phyloP scores from a whole-genome alignment of 92 coral and sea anemone species.

The Porites divaricata region DNA sequence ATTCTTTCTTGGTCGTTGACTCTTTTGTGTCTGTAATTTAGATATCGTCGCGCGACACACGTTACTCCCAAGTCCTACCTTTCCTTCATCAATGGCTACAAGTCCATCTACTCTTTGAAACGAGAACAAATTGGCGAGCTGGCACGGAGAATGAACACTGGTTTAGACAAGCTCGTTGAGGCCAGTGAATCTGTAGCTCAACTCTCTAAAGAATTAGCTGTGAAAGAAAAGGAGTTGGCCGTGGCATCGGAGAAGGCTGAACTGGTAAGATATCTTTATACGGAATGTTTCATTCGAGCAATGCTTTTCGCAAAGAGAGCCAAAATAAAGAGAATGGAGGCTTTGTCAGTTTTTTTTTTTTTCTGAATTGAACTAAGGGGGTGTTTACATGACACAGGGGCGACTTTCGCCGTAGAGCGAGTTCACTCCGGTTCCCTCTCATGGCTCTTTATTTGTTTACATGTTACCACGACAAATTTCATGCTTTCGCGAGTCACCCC shows the following conservation, averaged over 20 bases:
- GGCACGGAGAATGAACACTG: conserved; percentile 94
- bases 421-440: too few species aligned
- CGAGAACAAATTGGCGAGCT: conserved; percentile 88
- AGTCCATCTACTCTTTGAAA: conserved; percentile 83
- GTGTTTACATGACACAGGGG: too few species aligned
- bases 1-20: neutral
- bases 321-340: neutral
- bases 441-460: too few species aligned
- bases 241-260: conserved; percentile 96
- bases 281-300: too few species aligned
- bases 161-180: conserved; percentile 95
- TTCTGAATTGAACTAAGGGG: too few species aligned
- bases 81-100: conserved; percentile 95
- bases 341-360: neutral
- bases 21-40: conserved; percentile 7
- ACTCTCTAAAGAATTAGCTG: conserved; percentile 91
- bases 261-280: conserved; percentile 52
- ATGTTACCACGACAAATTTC: too few species aligned
- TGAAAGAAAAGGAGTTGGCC: conserved; percentile 95
- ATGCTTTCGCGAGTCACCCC: too few species aligned
- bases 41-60: conserved; percentile 98
- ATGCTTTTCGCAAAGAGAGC: neutral
- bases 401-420: too few species aligned
- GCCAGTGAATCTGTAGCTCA: conserved; percentile 98
- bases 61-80: conserved; percentile 97